Percentiles rank a stretch among this genome's conserved stretches.
Conservation (phyloP, 2,113 vertebrate species). For the Pao palembangensis region DNA sequence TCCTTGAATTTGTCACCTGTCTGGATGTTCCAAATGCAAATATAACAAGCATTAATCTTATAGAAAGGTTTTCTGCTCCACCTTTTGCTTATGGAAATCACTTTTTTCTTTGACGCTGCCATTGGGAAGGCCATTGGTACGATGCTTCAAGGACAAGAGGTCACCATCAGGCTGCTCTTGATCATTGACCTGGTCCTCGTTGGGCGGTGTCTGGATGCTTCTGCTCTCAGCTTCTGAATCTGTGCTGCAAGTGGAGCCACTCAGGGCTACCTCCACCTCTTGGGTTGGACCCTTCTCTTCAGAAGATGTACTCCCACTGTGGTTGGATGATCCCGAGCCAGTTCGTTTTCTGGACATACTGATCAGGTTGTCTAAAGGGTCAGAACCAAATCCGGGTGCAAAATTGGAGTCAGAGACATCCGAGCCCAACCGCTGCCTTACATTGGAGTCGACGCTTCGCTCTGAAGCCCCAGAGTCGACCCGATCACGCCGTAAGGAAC, state of each 20-base stretch:
- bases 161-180: slow-evolving; percentile 61
- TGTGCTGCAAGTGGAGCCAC: slow-evolving; percentile 49
- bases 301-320: slow-evolving; percentile 40
- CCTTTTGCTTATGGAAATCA: slow-evolving; percentile 53
- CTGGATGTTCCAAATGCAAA: too few species aligned
- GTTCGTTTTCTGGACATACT: slow-evolving; percentile 46
- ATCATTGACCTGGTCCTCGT: slow-evolving; percentile 18
- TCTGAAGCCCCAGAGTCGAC: slow-evolving; percentile 65
- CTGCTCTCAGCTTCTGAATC: slow-evolving; percentile 44
- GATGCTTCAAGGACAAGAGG: slow-evolving; percentile 30
- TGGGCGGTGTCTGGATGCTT: slow-evolving; percentile 14
- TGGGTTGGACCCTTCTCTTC: slow-evolving; percentile 36
- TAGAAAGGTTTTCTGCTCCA: too few species aligned
- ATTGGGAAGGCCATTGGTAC: slow-evolving; percentile 36
- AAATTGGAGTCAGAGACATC: slow-evolving; percentile 52
- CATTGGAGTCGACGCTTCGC: slow-evolving; percentile 33
- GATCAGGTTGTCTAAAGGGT: slow-evolving; percentile 33
- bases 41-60: too few species aligned
- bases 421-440: slow-evolving; percentile 59
- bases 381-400: slow-evolving; percentile 46
- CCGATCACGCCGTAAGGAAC: slow-evolving; percentile 44
- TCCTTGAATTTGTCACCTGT: too few species aligned
- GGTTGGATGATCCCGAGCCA: slow-evolving; percentile 52
- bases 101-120: slow-evolving; percentile 29
- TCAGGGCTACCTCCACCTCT: slow-evolving; percentile 25